Evolutionary conservation across 2,113 vertebrate species (phyloP).

Genomic region (Fulica atra): DNA sequence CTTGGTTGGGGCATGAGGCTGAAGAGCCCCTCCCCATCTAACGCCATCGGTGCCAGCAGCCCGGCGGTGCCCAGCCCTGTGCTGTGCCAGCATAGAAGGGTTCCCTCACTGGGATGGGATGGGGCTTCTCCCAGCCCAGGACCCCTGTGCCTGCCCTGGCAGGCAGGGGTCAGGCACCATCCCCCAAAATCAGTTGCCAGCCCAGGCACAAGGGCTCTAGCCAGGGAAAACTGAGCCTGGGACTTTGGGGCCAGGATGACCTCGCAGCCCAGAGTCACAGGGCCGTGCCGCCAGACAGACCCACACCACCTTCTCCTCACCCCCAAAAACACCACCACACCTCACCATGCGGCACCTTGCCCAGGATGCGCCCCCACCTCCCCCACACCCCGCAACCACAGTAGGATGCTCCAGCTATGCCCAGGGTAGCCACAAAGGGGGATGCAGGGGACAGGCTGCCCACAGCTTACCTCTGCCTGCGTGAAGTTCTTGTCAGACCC

Average conservation of each 20-base stretch:
- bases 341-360: rapidly evolving
- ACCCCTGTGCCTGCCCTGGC: not conserved
- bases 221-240: not conserved
- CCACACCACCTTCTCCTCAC: not conserved
- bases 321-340: rapidly evolving
- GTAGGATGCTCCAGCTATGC: not conserved
- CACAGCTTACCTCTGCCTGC: not conserved
- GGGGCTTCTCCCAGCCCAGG: not conserved
- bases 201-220: not conserved
- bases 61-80: rapidly evolving
- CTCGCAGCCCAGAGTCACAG: not conserved
- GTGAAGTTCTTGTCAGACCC: not conserved
- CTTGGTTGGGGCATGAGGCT: rapidly evolving
- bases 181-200: not conserved
- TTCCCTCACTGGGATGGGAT: rapidly evolving
- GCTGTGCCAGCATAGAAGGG: rapidly evolving
- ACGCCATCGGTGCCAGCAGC: not conserved
- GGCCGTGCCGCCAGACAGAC: not conserved
- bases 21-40: not conserved
- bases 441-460: not conserved
- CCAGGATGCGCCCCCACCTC: rapidly evolving
- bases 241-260: not conserved
- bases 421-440: not conserved
- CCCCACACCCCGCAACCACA: rapidly evolving
- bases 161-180: not conserved